Conservation (phyloP, 2,797 vertebrate genomes). For the Muscicapa comitata region DNA sequence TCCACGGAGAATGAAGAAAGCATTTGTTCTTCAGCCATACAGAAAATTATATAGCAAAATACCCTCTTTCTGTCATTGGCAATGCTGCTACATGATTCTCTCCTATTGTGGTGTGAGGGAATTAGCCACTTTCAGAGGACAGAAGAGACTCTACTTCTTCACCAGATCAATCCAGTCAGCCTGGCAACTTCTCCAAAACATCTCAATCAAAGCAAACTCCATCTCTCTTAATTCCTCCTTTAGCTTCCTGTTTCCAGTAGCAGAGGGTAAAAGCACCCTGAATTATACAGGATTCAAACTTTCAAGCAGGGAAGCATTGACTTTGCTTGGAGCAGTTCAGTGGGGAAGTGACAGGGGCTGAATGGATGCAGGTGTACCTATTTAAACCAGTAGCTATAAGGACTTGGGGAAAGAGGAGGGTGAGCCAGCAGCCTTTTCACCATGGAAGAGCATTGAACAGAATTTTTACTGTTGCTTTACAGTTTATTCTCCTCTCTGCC, state of each 20-base stretch:
- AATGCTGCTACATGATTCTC: background rate
- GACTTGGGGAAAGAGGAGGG: background rate
- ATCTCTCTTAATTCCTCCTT: background rate
- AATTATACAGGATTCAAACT: background rate
- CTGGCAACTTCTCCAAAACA: constrained; percentile 19
- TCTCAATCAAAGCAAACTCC: background rate
- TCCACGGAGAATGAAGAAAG: constrained; percentile 64
- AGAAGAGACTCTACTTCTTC: background rate
- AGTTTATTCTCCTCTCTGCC: constrained; percentile 7
- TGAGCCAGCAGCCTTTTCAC: background rate
- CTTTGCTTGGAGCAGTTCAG: background rate
- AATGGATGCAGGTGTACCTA: background rate
- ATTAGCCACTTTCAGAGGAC: background rate
- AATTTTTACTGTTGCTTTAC: constrained; percentile 16
- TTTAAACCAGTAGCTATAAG: background rate
- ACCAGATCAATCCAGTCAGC: background rate
- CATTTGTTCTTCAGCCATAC: constrained; percentile 68
- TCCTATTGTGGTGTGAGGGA: background rate
- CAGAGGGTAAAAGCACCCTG: background rate
- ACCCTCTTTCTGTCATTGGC: constrained; percentile 23
- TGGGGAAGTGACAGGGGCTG: background rate
- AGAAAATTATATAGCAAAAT: constrained; percentile 68
- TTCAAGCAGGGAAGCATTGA: background rate
- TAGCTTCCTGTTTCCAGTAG: background rate
- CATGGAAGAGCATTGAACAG: background rate